Evolutionary conservation across 2,113 vertebrate genomes (phyloP), one percentile per base, ranked within the genome.

Genomic region (Chionodraco myersi): DNA sequence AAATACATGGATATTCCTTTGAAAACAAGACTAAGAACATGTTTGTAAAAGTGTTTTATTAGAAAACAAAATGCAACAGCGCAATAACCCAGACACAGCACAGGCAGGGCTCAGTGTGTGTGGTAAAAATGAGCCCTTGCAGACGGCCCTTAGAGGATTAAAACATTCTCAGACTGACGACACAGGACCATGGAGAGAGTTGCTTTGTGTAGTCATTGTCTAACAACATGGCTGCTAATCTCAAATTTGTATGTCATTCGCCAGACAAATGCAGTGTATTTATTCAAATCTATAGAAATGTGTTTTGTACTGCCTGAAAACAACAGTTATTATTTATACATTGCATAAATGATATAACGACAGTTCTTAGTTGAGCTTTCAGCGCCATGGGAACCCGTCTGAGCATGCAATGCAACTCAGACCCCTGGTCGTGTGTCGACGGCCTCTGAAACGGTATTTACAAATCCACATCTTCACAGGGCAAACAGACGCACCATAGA

Each of bases 81-180:
- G 92, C 91, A 89, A 90, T 90, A 90, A 93, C 84, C 75, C 82
- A 91, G 92, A 94, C 90, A 94, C 93, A 93, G 74, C 89, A 93
- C 86, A 96, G 94, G 96, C 88, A 91, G 95, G 95, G 94, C 96
- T 96, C 94, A 95, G 95, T 95, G 94, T 95, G 94, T 95, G 94
- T 94, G 92, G 95, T 96, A 62, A 94, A 96, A 96, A 97, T 95
- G 92, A 94, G 95, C 94, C 94, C 88, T 92, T 94, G 93, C 93
- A 93, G 94, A 94, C 93, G 93, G 92, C 94, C 95, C 96, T 76
- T 93, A 89, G 93, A 95, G 88, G 92, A 96, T 96, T 96, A 96
- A 96, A 98, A 98, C 95, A 95, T 96, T 97, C 96, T 95, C 92
- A 93, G 94, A 95, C 94, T 90, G 73, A 87, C 83, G 75, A 88